Evolutionary conservation across 2,888 invertebrate genomes (phyloP).

Genomic region (Cheilosia variabilis): DNA sequence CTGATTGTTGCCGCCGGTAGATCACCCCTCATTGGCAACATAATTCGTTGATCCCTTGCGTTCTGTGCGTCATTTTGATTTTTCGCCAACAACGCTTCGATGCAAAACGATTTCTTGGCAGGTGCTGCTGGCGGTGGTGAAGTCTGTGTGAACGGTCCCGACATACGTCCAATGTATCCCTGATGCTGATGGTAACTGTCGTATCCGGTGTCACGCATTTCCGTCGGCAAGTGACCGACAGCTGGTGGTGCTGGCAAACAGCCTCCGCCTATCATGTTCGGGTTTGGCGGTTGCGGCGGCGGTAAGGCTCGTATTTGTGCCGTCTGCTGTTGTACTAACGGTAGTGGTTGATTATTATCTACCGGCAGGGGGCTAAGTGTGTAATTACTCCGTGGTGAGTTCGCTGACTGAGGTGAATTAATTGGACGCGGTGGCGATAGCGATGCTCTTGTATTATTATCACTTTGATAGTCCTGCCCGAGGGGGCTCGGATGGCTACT

Average conservation of each 20-base stretch:
- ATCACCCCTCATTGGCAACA: conserved; percentile 68
- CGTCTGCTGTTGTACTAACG: conserved; percentile 57
- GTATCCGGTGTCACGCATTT: conserved; percentile 56
- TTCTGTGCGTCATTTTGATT: conserved; percentile 82
- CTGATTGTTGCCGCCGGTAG: conserved; percentile 78
- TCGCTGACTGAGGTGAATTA: conserved; percentile 78
- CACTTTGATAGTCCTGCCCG: conserved; percentile 80
- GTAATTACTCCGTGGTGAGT: conserved; percentile 80
- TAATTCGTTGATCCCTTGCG: conserved; percentile 76
- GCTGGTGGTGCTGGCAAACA: conserved; percentile 50
- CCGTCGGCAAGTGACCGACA: conserved; percentile 57
- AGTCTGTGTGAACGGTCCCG: conserved; percentile 67
- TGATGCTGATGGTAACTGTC: conserved; percentile 64
- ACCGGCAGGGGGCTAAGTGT: conserved; percentile 78
- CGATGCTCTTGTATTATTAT: conserved; percentile 80
- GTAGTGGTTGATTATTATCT: conserved; percentile 73
- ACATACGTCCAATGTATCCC: conserved; percentile 57
- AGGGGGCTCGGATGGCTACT: conserved; percentile 77
- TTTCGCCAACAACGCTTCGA: conserved; percentile 92
- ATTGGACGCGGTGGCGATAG: conserved; percentile 78
- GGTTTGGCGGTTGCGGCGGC: conserved; percentile 69
- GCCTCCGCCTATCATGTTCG: conserved; percentile 52
- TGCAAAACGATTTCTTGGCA: conserved; percentile 92
- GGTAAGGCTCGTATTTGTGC: conserved; percentile 56
- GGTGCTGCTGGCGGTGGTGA: conserved; percentile 76